Evolutionary conservation across 2,888 invertebrate genomes (phyloP).

Genomic region (Ochropleura leucogaster): DNA sequence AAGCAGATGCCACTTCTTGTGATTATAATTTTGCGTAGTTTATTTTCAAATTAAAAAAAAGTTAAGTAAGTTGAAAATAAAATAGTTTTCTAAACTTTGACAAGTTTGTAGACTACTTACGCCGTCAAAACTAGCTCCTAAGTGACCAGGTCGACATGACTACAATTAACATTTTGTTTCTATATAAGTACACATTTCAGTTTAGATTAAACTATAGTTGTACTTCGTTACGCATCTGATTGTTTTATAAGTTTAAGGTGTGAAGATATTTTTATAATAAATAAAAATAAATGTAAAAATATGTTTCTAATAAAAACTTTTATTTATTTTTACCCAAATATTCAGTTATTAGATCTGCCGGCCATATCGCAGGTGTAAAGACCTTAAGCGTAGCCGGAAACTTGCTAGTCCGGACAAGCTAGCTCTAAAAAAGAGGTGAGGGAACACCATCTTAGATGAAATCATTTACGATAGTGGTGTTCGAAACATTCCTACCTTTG

Average conservation of each 20-base stretch:
- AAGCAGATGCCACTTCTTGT: neutral
- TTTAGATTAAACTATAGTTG: conserved; percentile 9
- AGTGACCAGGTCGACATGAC: conserved; percentile 3
- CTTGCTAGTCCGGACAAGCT: too few species aligned
- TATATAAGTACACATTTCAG: conserved; percentile 19
- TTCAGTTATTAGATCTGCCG: too few species aligned
- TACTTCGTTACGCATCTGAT: conserved; percentile 9
- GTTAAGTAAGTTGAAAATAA: neutral
- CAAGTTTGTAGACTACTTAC: neutral
- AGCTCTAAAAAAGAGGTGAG: too few species aligned
- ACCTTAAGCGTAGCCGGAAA: too few species aligned
- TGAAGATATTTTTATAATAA: conserved; percentile 47
- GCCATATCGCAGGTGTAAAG: too few species aligned
- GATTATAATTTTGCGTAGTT: neutral
- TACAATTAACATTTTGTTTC: neutral
- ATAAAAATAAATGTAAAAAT: conserved; percentile 5
- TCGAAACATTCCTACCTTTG: too few species aligned
- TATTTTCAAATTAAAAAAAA: neutral
- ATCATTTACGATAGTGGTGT: too few species aligned
- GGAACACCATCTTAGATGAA: too few species aligned
- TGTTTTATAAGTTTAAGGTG: conserved; percentile 36
- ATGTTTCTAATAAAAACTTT: neutral
- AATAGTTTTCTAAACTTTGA: neutral
- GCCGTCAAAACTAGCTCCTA: neutral
- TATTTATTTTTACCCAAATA: conserved; percentile 10